Conservation (phyloP, 2,113 vertebrate genomes). For the Dicerorhinus sumatrensis region DNA sequence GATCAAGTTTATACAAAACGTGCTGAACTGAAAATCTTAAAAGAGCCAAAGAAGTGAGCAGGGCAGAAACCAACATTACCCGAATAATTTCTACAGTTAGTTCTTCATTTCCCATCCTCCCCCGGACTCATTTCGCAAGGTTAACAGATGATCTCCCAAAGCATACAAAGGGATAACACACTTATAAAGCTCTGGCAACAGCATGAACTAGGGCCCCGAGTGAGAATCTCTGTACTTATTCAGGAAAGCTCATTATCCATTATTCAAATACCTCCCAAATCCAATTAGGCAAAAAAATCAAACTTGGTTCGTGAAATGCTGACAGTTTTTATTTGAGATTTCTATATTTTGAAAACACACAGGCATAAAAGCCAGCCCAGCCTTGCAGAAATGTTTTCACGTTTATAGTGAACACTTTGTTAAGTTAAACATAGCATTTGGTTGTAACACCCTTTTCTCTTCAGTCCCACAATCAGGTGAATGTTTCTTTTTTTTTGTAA, state of each 20-base stretch:
- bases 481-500: not conserved
- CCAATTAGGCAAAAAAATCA: slow-evolving; percentile 18
- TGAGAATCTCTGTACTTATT: not conserved
- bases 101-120: not conserved
- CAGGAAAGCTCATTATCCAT: not conserved
- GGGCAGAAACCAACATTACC: not conserved
- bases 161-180: not conserved
- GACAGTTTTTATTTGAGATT: not conserved
- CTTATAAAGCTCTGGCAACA: slow-evolving; percentile 20
- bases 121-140: not conserved
- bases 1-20: not conserved
- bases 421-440: not conserved
- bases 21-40: not conserved
- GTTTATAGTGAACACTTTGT: not conserved
- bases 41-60: not conserved
- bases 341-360: slow-evolving; percentile 2
- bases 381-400: not conserved
- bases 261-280: slow-evolving; percentile 33
- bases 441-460: not conserved
- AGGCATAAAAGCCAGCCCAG: not conserved
- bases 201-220: not conserved
- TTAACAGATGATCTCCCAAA: not conserved
- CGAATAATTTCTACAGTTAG: not conserved
- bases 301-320: not conserved
- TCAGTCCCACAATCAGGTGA: not conserved